Percentiles rank a stretch among this genome's conserved stretches.
phyloP scores from a whole-genome alignment of 2,888 invertebrate genomes.

The Heliconius sara region DNA sequence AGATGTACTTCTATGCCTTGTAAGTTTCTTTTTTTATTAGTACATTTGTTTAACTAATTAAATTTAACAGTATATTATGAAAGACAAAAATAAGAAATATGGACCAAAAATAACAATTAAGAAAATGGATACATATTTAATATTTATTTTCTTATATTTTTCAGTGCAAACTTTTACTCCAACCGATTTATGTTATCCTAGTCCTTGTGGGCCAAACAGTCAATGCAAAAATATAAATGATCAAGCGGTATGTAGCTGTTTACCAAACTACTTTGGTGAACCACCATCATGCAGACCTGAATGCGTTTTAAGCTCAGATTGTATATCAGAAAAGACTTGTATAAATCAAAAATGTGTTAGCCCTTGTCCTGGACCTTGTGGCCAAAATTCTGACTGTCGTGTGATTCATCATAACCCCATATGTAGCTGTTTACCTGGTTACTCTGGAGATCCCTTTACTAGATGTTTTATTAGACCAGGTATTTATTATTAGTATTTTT shows the following conservation, averaged over 20 bases:
- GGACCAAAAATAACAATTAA: not conserved
- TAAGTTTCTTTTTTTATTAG: slow-evolving; percentile 57
- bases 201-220: slow-evolving; percentile 86
- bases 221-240: slow-evolving; percentile 83
- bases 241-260: slow-evolving; percentile 88
- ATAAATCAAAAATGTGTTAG: slow-evolving; percentile 88
- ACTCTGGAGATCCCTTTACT: slow-evolving; percentile 86
- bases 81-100: not conserved
- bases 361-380: slow-evolving; percentile 89
- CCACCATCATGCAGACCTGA: slow-evolving; percentile 88
- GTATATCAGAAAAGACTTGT: slow-evolving; percentile 85
- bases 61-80: not conserved
- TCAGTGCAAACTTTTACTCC: slow-evolving; percentile 73
- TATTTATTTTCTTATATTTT: slow-evolving; percentile 45
- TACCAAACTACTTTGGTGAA: slow-evolving; percentile 86
- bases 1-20: slow-evolving; percentile 75
- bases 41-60: not conserved
- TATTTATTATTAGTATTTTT: slow-evolving; percentile 50
- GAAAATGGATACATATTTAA: not conserved
- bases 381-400: slow-evolving; percentile 87
- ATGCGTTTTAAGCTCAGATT: slow-evolving; percentile 87
- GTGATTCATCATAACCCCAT: slow-evolving; percentile 89
- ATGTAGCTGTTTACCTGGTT: slow-evolving; percentile 86
- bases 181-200: slow-evolving; percentile 81
- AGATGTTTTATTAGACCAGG: slow-evolving; percentile 85